Percentiles rank a stretch among this genome's conserved stretches.
These are phyloP conservation scores for Xiphias gladius DNA, from an alignment of 2,113 vertebrate genomes.

Conservation along the genomic window DNA sequence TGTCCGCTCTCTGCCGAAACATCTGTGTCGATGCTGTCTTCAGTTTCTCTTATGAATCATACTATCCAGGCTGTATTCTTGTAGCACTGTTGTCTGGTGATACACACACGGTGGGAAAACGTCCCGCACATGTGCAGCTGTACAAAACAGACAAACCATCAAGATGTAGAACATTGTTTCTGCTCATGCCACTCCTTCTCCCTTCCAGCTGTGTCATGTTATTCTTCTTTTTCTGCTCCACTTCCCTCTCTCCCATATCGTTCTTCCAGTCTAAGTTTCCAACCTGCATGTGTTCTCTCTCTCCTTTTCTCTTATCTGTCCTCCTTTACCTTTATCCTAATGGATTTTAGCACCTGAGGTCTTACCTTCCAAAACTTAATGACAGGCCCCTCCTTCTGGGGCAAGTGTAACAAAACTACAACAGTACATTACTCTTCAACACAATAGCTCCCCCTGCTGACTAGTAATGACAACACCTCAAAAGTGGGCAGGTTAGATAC, in stretches of 20 bases:
- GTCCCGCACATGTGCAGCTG: conserved; percentile 7
- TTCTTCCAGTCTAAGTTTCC: conserved; percentile 21
- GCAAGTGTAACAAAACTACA: conserved; percentile 37
- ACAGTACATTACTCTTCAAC: conserved; percentile 31
- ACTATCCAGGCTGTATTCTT: not conserved
- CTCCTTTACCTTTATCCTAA: conserved; percentile 59
- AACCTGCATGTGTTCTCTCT: conserved; percentile 6
- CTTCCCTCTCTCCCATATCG: conserved; percentile 2
- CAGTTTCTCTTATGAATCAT: conserved; percentile 35
- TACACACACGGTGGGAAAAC: conserved; percentile 1
- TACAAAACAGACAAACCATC: conserved; percentile 15
- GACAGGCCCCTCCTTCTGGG: conserved; percentile 31
- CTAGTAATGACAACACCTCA: not conserved
- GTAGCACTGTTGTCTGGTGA: conserved; percentile 1
- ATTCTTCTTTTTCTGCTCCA: conserved; percentile 14
- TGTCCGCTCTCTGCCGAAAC: conserved; percentile 52
- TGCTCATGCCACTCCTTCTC: not conserved
- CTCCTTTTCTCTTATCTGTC: conserved; percentile 24
- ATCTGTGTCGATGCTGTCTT: conserved; percentile 43
- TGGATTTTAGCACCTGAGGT: conserved; percentile 69
- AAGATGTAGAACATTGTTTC: conserved; percentile 8
- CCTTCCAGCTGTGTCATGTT: conserved; percentile 9
- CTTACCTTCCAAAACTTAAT: conserved; percentile 64
- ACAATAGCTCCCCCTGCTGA: conserved; percentile 78
- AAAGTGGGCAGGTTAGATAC: not conserved